Evolutionary conservation across 2,797 vertebrate species (phyloP).

Genomic region (Pelodytes ibericus): DNA sequence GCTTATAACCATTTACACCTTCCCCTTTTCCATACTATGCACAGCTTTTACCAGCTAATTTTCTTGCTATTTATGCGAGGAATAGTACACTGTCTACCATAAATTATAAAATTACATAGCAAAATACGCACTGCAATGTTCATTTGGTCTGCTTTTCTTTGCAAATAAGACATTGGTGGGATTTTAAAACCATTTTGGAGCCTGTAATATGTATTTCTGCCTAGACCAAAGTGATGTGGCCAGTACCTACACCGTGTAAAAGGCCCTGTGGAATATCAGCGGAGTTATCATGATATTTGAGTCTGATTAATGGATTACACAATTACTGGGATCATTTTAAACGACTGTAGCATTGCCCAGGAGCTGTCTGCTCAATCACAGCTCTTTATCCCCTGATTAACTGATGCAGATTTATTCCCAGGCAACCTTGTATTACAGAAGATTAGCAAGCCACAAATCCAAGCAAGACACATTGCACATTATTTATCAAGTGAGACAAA

Average conservation of each 20-base stretch:
- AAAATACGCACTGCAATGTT: not conserved
- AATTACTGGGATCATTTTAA: slow-evolving; percentile 69
- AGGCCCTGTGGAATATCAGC: slow-evolving; percentile 28
- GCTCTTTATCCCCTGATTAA: slow-evolving; percentile 72
- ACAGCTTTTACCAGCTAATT: no score
- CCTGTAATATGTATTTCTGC: not conserved
- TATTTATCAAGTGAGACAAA: slow-evolving; percentile 56
- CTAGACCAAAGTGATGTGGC: not conserved
- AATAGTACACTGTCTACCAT: no score
- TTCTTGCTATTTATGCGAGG: no score
- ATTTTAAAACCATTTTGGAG: not conserved
- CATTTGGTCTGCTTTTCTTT: not conserved
- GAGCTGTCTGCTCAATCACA: slow-evolving; percentile 67
- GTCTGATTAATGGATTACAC: slow-evolving; percentile 70
- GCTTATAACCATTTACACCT: no score
- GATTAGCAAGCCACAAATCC: slow-evolving; percentile 63
- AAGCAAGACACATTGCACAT: slow-evolving; percentile 58
- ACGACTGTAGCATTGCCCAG: slow-evolving; percentile 64
- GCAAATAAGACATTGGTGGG: not conserved
- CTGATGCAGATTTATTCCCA: slow-evolving; percentile 65
- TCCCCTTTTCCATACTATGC: no score
- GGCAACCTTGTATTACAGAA: slow-evolving; percentile 65
- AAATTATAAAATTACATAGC: no score
- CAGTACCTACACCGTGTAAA: not conserved
- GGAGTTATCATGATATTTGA: slow-evolving; percentile 49